Evolutionary conservation across 2,797 vertebrate genomes (phyloP).

Genomic region (Smutsia gigantea): DNA sequence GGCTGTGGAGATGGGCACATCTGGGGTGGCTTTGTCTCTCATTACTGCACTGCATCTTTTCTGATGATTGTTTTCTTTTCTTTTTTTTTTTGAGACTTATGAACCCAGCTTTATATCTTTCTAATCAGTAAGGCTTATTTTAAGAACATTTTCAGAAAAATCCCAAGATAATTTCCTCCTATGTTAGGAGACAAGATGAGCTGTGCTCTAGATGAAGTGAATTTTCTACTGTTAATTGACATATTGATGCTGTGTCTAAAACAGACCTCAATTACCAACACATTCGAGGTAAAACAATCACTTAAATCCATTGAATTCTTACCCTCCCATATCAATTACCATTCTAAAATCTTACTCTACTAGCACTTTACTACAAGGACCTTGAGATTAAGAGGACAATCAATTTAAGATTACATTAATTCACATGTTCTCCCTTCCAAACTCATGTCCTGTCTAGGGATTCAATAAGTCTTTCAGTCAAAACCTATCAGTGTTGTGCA

Average conservation of each 20-base stretch:
- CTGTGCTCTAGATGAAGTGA: not conserved
- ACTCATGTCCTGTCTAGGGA: not conserved
- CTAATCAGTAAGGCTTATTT: not conserved
- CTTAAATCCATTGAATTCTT: not conserved
- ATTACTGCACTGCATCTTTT: not conserved
- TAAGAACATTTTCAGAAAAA: not conserved
- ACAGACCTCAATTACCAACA: not conserved
- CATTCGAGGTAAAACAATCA: not conserved
- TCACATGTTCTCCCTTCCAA: not conserved
- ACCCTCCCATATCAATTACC: not conserved
- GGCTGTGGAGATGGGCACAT: not conserved
- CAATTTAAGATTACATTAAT: constrained; percentile 20
- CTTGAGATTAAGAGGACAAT: not conserved
- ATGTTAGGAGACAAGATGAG: not conserved
- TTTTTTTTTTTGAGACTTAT: not conserved
- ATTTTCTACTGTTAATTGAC: constrained; percentile 5
- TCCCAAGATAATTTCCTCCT: not conserved
- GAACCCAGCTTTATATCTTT: not conserved
- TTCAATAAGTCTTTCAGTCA: not conserved
- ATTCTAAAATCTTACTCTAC: constrained; percentile 14
- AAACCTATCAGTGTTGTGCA: not conserved
- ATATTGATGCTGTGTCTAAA: not conserved
- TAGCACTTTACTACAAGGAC: not conserved
- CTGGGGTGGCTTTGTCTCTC: not conserved
- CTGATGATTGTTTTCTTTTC: not conserved